Percentiles rank a stretch among this genome's conserved stretches.
These are phyloP conservation scores for Chalcosyrphus nemorum DNA, from an alignment of 2,888 invertebrate genomes.

Conservation along the genomic window DNA sequence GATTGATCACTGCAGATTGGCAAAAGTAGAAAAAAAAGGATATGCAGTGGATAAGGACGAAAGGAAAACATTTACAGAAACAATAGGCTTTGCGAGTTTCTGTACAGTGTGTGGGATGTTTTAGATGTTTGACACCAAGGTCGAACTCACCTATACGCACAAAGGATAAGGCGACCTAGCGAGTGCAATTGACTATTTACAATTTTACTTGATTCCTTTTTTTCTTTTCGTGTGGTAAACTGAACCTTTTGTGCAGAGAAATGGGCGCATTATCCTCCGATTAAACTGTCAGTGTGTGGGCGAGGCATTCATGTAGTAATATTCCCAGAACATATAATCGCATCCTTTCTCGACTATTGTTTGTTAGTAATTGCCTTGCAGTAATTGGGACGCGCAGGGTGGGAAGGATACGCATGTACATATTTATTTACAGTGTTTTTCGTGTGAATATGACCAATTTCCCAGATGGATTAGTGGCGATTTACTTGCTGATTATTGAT, in stretches of 20 bases:
- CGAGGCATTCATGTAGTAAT: constrained; percentile 35
- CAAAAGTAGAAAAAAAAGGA: constrained; percentile 39
- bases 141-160: constrained; percentile 53
- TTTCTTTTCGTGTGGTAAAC: constrained; percentile 25
- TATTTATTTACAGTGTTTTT: not conserved
- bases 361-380: constrained; percentile 24
- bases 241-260: constrained; percentile 46
- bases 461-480: not conserved
- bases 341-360: constrained; percentile 45
- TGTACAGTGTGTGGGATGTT: constrained; percentile 33
- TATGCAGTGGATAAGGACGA: constrained; percentile 57
- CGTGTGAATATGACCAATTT: constrained; percentile 36
- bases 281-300: constrained; percentile 53
- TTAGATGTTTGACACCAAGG: constrained; percentile 56
- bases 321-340: constrained; percentile 28
- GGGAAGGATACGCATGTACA: not conserved
- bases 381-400: constrained; percentile 3
- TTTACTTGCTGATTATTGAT: not conserved
- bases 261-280: constrained; percentile 50
- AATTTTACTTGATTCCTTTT: not conserved
- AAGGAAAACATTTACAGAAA: constrained; percentile 67
- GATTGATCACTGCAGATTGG: constrained; percentile 64
- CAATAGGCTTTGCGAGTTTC: constrained; percentile 38
- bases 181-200: constrained; percentile 16
- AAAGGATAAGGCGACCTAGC: constrained; percentile 35